Percentiles rank a stretch among this genome's conserved stretches.
Conservation (phyloP, 2,797 vertebrate genomes). For the Saxicola maurus region DNA sequence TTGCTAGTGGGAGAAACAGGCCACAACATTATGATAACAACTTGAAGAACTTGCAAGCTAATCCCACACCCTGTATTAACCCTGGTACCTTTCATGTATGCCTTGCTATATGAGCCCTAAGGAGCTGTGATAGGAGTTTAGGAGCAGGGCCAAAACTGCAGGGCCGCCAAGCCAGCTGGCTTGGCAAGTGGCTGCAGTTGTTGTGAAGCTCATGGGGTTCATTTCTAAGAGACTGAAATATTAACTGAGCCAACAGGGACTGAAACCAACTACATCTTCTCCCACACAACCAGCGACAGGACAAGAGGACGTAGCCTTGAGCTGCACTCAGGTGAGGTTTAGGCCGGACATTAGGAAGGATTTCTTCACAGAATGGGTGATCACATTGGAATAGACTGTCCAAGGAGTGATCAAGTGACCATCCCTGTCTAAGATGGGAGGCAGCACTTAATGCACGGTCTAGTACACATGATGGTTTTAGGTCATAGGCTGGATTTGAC, state of each 20-base stretch:
- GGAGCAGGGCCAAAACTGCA: fast-evolving
- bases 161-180: not conserved
- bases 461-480: fast-evolving
- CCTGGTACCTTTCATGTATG: fast-evolving
- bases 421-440: fast-evolving
- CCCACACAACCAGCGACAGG: not conserved
- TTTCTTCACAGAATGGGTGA: not conserved
- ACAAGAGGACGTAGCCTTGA: fast-evolving
- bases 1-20: fast-evolving
- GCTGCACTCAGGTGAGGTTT: not conserved
- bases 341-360: not conserved
- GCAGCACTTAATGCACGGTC: fast-evolving
- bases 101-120: fast-evolving
- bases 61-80: fast-evolving
- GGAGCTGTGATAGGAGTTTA: fast-evolving
- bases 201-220: fast-evolving
- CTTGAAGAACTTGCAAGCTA: fast-evolving
- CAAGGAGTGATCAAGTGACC: too few species aligned
- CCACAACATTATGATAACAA: fast-evolving
- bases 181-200: fast-evolving
- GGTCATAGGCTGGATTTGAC: fast-evolving
- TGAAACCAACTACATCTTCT: not conserved
- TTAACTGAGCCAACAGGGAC: fast-evolving
- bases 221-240: not conserved
- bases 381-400: not conserved